Evolutionary conservation across 2,888 invertebrate genomes (phyloP).

Genomic region (Eristalis tenax): DNA sequence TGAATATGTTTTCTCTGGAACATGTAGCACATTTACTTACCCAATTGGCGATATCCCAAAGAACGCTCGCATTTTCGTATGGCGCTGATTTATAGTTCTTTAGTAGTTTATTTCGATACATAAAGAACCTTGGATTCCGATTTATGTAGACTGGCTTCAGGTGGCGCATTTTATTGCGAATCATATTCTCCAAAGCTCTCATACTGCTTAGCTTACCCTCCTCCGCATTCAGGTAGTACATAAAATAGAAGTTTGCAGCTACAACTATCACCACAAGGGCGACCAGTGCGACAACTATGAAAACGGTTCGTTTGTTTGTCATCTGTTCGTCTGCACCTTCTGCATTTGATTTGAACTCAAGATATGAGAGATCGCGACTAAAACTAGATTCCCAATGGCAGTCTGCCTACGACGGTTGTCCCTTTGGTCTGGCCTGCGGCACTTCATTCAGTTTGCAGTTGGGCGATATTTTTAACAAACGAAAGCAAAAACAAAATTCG

Average conservation of each 20-base stretch:
- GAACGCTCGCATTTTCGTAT: constrained; percentile 82
- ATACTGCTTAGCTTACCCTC: constrained; percentile 81
- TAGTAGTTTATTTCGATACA: constrained; percentile 80
- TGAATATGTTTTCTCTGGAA: constrained; percentile 33
- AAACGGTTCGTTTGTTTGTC: constrained; percentile 78
- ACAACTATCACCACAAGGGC: constrained; percentile 76
- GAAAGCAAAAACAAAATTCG: constrained; percentile 36
- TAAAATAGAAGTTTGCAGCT: constrained; percentile 81
- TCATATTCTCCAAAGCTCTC: constrained; percentile 79
- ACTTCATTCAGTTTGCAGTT: constrained; percentile 64
- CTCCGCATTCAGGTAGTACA: constrained; percentile 80
- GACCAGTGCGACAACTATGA: constrained; percentile 77
- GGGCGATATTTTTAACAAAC: constrained; percentile 46
- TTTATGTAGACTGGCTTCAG: constrained; percentile 80
- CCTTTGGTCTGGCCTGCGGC: constrained; percentile 57
- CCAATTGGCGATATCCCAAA: constrained; percentile 82
- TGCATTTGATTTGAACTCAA: constrained; percentile 68
- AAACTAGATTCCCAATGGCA: constrained; percentile 48
- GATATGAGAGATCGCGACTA: constrained; percentile 66
- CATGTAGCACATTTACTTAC: constrained; percentile 74
- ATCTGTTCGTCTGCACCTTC: constrained; percentile 48
- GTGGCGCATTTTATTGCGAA: constrained; percentile 79
- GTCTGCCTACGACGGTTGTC: constrained; percentile 62
- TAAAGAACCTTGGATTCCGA: constrained; percentile 80
- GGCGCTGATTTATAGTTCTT: constrained; percentile 78